Conservation (phyloP, 2,888 invertebrate genomes). For the Luffia ferchaultella region DNA sequence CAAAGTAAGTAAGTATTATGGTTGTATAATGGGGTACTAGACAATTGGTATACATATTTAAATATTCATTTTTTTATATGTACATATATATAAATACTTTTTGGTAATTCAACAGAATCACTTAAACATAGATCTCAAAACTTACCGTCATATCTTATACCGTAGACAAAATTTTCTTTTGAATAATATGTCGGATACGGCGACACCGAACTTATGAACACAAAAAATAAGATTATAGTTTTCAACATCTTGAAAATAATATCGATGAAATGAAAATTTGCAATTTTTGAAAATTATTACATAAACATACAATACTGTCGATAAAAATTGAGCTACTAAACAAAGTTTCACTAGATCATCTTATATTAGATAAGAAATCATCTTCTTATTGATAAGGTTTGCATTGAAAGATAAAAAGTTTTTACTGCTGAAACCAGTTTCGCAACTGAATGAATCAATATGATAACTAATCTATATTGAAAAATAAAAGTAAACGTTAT, state of each 20-base stretch:
- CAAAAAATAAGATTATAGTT: conserved; percentile 17
- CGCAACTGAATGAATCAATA: not conserved
- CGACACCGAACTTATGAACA: conserved; percentile 15
- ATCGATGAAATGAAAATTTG: conserved; percentile 13
- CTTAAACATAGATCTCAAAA: too few species aligned
- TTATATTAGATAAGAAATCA: not conserved
- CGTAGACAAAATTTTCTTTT: conserved; percentile 37
- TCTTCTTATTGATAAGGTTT: not conserved
- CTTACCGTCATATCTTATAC: conserved; percentile 53
- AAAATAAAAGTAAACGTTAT: too few species aligned
- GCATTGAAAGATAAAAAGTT: conserved; percentile 27
- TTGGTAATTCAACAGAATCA: too few species aligned
- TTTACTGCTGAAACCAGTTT: conserved; percentile 11
- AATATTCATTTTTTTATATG: too few species aligned
- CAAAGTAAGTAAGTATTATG: too few species aligned
- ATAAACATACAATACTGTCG: conserved; percentile 16
- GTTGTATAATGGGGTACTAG: too few species aligned
- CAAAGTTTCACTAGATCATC: conserved; percentile 6
- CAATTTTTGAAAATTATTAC: too few species aligned
- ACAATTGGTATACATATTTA: too few species aligned
- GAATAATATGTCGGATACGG: conserved; percentile 28
- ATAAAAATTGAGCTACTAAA: conserved; percentile 20
- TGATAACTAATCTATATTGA: too few species aligned
- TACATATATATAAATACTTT: too few species aligned
- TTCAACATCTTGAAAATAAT: conserved; percentile 14